Base-by-base conservation (phyloP, 1,140 invertebrate species). In the Drosophila ohnishii region DNA sequence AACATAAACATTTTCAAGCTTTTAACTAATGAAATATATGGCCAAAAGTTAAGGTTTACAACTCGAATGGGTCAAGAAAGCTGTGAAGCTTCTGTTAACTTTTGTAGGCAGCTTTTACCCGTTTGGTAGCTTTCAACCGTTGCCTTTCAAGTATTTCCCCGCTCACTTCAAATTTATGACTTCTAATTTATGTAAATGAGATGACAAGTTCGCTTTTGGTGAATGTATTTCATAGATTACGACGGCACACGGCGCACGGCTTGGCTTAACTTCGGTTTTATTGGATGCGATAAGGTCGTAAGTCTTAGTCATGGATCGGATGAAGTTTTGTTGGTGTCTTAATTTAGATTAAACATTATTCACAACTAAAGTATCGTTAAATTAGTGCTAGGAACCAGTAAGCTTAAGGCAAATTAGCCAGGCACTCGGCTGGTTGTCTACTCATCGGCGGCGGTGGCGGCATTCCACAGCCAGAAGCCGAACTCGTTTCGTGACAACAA, bases 161-260 rank as follows among this genome's bases (percentile, higher is more conserved):
- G 83, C 58, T 75, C 44, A 69, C 56, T 79, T 86, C 76, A 66
- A 85, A 87, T 87, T 86, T 79, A 86, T 86, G 16, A 55, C 71
- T 87, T 87, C 75, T 83, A 86, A 87, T 87, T 87, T 86, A 86
- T 86, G 82, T 76, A 87, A 86, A 86, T 86, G 60, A 86, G 73
- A 87, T 80, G 81, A 85, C 81, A 79, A 87, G 56, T 61, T 73
- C 65, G 77, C 65, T 87, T 86, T 85, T 59, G 51, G 78, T 86
- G 82, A 86, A 86, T 87, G 83, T 85, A 42, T 82, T 67, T 78
- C 45, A 61, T 34, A 66, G 50, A 55, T 60, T 72, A 67, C 71
- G 75, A 77, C 61, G 73, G 28, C 56, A 42, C 40, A 39, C 51
- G 51, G 40, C 66, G 57, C 63, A 51, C 59, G 62, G 73, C 50